Conservation (phyloP, 2,113 vertebrate species). For the Clarias macrocephalus region DNA sequence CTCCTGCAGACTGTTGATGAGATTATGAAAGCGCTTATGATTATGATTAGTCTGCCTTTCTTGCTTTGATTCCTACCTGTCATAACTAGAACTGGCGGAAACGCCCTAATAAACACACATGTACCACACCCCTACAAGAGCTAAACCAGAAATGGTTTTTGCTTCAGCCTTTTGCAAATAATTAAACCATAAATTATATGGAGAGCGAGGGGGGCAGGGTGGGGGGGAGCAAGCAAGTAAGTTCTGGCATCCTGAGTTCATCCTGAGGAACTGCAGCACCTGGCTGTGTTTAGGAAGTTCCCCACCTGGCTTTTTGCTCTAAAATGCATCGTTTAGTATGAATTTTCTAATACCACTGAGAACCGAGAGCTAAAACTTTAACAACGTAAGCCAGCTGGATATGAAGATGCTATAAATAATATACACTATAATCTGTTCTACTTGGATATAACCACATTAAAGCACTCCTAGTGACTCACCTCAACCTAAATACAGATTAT, state of each 20-base stretch:
- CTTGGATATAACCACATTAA: neutral
- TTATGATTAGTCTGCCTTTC: slow-evolving; percentile 5
- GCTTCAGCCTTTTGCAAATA: neutral
- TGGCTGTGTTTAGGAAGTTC: neutral
- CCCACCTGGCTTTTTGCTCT: neutral
- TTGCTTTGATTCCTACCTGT: slow-evolving; percentile 18
- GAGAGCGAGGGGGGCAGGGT: neutral
- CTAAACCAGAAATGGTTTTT: neutral
- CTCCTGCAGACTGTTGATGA: neutral
- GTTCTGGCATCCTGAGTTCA: neutral
- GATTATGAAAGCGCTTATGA: neutral
- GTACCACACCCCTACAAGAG: neutral
- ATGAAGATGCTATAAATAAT: neutral
- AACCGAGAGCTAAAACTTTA: neutral
- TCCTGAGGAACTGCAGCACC: neutral
- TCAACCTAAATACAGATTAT: neutral
- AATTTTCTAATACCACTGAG: neutral
- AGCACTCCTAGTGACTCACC: slow-evolving; percentile 7
- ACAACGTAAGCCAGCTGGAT: neutral
- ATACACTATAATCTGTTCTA: neutral
- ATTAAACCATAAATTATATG: neutral
- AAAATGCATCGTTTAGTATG: neutral
- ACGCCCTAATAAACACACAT: slow-evolving; percentile 1
- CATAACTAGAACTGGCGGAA: slow-evolving; percentile 5
- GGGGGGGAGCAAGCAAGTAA: no score